Evolutionary conservation across 2,113 vertebrate genomes (phyloP).

Genomic region (Lasiurus cinereus): DNA sequence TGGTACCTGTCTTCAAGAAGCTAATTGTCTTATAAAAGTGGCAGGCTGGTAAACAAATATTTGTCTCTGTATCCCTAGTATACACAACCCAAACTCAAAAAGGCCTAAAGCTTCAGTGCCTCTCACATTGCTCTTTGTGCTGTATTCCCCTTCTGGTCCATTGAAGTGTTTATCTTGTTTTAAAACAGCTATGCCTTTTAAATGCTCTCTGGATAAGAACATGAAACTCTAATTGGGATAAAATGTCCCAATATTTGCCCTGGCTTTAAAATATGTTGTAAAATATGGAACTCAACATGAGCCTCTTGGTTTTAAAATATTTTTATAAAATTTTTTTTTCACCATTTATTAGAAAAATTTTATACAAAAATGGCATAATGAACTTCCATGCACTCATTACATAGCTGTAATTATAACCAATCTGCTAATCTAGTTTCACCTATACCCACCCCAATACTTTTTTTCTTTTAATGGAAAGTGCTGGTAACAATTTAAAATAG

Average conservation of each 20-base stretch:
- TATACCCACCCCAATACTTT: background rate
- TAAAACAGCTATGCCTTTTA: background rate
- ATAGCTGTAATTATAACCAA: background rate
- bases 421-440: background rate
- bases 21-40: conserved; percentile 16
- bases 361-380: conserved; percentile 1
- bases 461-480: background rate
- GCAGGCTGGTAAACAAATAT: conserved; percentile 38
- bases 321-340: conserved; percentile 33
- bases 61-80: background rate
- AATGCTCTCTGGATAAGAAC: background rate
- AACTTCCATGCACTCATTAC: background rate
- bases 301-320: conserved; percentile 5
- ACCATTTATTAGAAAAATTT: conserved; percentile 1
- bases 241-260: background rate
- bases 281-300: background rate
- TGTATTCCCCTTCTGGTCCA: background rate
- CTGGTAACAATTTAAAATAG: background rate
- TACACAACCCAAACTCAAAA: background rate
- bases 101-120: background rate
- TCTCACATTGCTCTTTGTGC: background rate
- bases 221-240: conserved; percentile 9
- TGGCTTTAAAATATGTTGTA: conserved; percentile 53
- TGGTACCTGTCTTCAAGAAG: background rate
- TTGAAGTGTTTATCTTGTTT: background rate